Base-by-base conservation (phyloP, 2,888 invertebrate genomes). In the Bombylius major region DNA sequence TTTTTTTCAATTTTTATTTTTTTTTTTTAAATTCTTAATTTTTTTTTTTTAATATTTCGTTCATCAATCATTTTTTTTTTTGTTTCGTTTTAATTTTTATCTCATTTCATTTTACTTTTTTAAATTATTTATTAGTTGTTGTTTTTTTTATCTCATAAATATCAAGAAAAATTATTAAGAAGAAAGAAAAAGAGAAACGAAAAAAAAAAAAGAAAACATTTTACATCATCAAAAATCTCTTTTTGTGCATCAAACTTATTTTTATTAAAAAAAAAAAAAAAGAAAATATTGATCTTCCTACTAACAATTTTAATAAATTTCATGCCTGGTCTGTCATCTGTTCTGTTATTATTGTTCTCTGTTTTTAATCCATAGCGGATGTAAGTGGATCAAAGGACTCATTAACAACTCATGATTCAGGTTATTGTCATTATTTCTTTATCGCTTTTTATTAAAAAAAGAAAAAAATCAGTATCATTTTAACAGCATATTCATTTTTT, bases 371-470 rank as follows among this genome's bases (percentile, higher is more conserved):
- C 67, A 66, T 70, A 86, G 86, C 86, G 75, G 86, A 86, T 77
- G 83, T 85, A 76, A 86, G 85, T 80, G 86, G 85, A 75, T 86
- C 86, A 68, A 83, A 85, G 79, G 86, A 86, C 75, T 86, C 86
- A 65, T 81, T 86, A 75, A 84, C 84, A 76, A 84, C 85, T 64
- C 84, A 85, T 77, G 86, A 86, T 78, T 84, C 86, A 86, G 86
- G 86, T 86, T 83, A 77, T 64, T 67, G 23, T 23, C 23, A 23
- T 23, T 23, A 23, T 23, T n/a, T 67, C 60, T 56, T 58, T 23
- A 23, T 23, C 23, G 23, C 23, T 23, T 23, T 23, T 23, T 23
- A 2, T 23, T 23, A 23, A 23, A 23, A 23, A 23, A 23, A 23
- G 2, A 23, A 23, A 23, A 23, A 23, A 23, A 23, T 23, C 23